Conservation (phyloP, 2,888 invertebrate genomes). For the Eudemis profundana region DNA sequence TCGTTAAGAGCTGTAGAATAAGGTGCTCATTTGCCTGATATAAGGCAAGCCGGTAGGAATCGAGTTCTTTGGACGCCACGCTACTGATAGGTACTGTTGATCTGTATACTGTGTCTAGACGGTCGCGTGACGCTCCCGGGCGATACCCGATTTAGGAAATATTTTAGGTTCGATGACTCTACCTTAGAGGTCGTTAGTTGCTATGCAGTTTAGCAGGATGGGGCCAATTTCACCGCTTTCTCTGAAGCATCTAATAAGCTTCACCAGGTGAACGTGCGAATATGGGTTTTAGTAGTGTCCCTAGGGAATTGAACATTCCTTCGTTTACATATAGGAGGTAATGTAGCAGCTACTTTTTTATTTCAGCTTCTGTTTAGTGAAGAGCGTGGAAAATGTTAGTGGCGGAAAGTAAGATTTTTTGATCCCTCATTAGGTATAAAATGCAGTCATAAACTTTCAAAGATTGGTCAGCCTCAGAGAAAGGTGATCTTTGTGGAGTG, state of each 20-base stretch:
- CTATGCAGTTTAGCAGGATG: constrained; percentile 58
- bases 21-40: no score
- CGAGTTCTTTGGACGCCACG: constrained; percentile 8
- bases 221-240: constrained; percentile 47
- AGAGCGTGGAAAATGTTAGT: not conserved
- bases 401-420: not conserved
- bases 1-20: no score
- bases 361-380: not conserved
- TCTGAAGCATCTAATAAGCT: constrained; percentile 33
- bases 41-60: no score
- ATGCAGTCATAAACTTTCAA: no score
- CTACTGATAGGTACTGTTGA: constrained; percentile 32
- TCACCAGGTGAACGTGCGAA: constrained; percentile 34
- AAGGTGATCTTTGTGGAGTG: no score
- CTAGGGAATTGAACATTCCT: constrained; percentile 35
- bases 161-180: constrained; percentile 78
- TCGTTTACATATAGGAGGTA: not conserved
- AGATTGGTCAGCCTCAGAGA: no score
- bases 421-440: no score
- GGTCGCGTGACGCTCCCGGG: constrained; percentile 70
- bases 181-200: constrained; percentile 67
- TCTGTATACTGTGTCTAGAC: constrained; percentile 43
- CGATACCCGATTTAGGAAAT: constrained; percentile 82
- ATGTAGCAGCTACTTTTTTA: not conserved
- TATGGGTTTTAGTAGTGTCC: constrained; percentile 20